phyloP scores from a whole-genome alignment of 2,888 invertebrate species.

The Rosalia funebris region DNA sequence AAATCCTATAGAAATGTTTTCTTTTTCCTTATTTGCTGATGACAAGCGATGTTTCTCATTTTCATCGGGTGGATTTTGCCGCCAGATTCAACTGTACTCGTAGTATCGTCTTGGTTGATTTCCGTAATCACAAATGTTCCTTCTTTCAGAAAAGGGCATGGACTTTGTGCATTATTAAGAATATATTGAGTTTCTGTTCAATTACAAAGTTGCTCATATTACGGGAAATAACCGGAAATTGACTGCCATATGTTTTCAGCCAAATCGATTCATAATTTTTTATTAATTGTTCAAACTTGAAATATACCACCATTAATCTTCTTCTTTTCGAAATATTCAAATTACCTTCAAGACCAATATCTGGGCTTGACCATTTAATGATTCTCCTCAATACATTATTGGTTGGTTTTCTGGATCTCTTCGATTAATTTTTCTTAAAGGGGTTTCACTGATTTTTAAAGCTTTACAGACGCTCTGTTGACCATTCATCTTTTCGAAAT shows the following conservation, averaged over 20 bases:
- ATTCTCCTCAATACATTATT: too few relatives aligned
- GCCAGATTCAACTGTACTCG: slow-evolving; percentile 53
- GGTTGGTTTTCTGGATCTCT: too few relatives aligned
- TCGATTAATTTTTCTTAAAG: too few relatives aligned
- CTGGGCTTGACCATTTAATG: too few relatives aligned
- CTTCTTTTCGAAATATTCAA: too few relatives aligned
- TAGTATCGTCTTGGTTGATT: slow-evolving; percentile 70
- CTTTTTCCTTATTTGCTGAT: slow-evolving; percentile 89
- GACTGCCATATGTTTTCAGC: slow-evolving; percentile 81
- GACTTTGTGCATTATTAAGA: slow-evolving; percentile 46
- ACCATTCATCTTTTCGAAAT: too few relatives aligned
- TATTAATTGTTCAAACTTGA: too few relatives aligned
- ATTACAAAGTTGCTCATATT: slow-evolving; percentile 56
- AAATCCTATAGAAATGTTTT: slow-evolving; percentile 95
- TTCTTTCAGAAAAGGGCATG: slow-evolving; percentile 71
- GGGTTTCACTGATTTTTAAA: too few relatives aligned
- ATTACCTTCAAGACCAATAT: too few relatives aligned
- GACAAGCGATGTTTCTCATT: slow-evolving; percentile 49
- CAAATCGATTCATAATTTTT: slow-evolving; percentile 83
- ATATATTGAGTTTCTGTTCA: slow-evolving; percentile 43
- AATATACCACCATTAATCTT: too few relatives aligned
- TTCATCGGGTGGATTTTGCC: slow-evolving; percentile 21
- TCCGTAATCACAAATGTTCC: slow-evolving; percentile 69
- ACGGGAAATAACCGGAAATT: slow-evolving; percentile 81
- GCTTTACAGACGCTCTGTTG: too few relatives aligned